These are phyloP conservation scores for Blomia tropicalis DNA, from an alignment of 2,888 invertebrate genomes.

Conservation along the genomic window DNA sequence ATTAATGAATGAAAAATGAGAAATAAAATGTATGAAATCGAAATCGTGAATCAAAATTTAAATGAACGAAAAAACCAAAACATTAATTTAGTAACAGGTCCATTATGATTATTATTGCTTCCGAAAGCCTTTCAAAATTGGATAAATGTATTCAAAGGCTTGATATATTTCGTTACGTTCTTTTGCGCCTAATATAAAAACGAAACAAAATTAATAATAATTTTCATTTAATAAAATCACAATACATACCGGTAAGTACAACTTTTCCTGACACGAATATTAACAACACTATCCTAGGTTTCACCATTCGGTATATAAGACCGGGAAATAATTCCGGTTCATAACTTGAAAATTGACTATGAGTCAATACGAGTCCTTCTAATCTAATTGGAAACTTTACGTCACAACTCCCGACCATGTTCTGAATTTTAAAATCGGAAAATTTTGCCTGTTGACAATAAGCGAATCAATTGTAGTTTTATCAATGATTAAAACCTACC, in stretches of 20 bases:
- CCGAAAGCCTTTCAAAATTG: slow-evolving; percentile 42
- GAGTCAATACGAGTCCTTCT: slow-evolving; percentile 61
- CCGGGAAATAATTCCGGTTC: slow-evolving; percentile 89
- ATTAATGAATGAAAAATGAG: too few relatives aligned
- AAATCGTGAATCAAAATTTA: too few relatives aligned
- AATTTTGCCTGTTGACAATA: slow-evolving; percentile 47
- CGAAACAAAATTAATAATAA: slow-evolving; percentile 9
- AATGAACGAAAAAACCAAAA: too few relatives aligned
- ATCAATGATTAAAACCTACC: slow-evolving; percentile 29
- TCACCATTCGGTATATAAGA: slow-evolving; percentile 92
- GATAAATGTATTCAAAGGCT: slow-evolving; percentile 44
- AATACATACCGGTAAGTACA: slow-evolving; percentile 57
- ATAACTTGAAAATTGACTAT: slow-evolving; percentile 54
- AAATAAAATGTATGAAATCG: too few relatives aligned
- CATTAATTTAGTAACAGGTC: too few relatives aligned
- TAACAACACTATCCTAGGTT: slow-evolving; percentile 79
- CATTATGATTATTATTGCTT: slow-evolving; percentile 34
- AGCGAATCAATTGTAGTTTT: slow-evolving; percentile 11
- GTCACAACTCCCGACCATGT: slow-evolving; percentile 73
- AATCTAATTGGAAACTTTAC: slow-evolving; percentile 67
- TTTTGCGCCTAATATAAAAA: slow-evolving; percentile 39
- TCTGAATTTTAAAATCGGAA: slow-evolving; percentile 63
- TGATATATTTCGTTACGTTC: slow-evolving; percentile 43
- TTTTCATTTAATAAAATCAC: neutral
- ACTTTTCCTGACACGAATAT: slow-evolving; percentile 99